Evolutionary conservation across 2,888 invertebrate species (phyloP).

Genomic region (Cantharis nigra): DNA sequence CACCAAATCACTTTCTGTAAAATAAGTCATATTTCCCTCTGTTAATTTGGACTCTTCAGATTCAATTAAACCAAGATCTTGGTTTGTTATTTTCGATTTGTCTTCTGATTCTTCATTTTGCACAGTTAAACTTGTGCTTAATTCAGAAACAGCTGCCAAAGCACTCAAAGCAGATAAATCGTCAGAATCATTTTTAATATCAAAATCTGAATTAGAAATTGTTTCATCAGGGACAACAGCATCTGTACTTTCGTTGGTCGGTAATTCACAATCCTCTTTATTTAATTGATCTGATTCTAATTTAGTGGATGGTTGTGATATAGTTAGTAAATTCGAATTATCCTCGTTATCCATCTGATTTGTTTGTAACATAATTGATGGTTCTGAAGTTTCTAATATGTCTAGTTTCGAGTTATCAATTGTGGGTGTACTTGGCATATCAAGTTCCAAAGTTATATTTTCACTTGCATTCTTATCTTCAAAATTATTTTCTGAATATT

Average conservation of each 20-base stretch:
- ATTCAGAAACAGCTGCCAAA: slow-evolving; percentile 32
- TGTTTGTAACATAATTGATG: background rate
- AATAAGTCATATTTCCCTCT: slow-evolving; percentile 64
- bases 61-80: slow-evolving; percentile 10
- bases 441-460: background rate
- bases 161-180: slow-evolving; percentile 31
- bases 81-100: slow-evolving; percentile 14
- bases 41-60: slow-evolving; percentile 52
- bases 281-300: background rate
- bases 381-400: background rate
- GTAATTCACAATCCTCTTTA: background rate
- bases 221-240: background rate
- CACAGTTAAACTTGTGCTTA: slow-evolving; percentile 24
- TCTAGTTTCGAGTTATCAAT: background rate
- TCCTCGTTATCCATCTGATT: background rate
- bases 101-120: background rate
- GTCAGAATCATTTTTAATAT: slow-evolving; percentile 2
- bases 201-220: background rate
- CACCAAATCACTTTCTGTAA: slow-evolving; percentile 52
- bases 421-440: background rate
- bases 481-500: background rate
- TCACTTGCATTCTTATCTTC: background rate
- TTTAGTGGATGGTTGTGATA: background rate
- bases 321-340: background rate
- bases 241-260: background rate